A percentile compares a stretch with the other conserved stretches of the same genome.
Conservation (phyloP, 2,888 invertebrate species). For the Xanthia togata region DNA sequence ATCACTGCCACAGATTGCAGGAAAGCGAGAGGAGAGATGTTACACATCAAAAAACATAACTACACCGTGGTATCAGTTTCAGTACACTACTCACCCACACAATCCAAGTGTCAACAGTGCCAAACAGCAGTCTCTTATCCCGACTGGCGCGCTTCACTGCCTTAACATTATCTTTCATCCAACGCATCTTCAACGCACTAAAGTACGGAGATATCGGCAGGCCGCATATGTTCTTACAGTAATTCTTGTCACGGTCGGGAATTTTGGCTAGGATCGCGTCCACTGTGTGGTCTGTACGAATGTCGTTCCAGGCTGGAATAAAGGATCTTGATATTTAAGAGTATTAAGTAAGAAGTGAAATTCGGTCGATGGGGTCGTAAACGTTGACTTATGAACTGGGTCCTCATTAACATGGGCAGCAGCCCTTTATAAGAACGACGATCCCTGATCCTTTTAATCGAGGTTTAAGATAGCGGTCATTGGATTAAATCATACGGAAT, state of each 20-base stretch:
- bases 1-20: too few species aligned
- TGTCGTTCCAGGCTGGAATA: slow-evolving; percentile 97
- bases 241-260: slow-evolving; percentile 93
- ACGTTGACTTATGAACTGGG: too few species aligned
- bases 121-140: slow-evolving; percentile 94
- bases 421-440: too few species aligned
- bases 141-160: slow-evolving; percentile 94
- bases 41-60: too few species aligned
- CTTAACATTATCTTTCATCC: slow-evolving; percentile 95
- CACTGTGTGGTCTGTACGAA: slow-evolving; percentile 96
- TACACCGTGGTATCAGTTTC: too few species aligned
- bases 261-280: slow-evolving; percentile 96
- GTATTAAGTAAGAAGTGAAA: too few species aligned
- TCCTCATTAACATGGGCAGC: too few species aligned
- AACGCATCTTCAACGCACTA: slow-evolving; percentile 96
- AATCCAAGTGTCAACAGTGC: slow-evolving; percentile 99
- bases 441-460: too few species aligned
- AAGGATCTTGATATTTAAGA: neutral
- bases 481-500: too few species aligned
- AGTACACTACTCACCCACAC: slow-evolving; percentile 90
- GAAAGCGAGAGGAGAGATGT: too few species aligned
- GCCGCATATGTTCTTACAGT: slow-evolving; percentile 93
- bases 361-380: too few species aligned
- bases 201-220: slow-evolving; percentile 98
- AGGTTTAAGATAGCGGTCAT: too few species aligned